These are phyloP conservation scores for Rhinolophus sinicus DNA, from an alignment of 2,113 vertebrate species.

Conservation along the genomic window DNA sequence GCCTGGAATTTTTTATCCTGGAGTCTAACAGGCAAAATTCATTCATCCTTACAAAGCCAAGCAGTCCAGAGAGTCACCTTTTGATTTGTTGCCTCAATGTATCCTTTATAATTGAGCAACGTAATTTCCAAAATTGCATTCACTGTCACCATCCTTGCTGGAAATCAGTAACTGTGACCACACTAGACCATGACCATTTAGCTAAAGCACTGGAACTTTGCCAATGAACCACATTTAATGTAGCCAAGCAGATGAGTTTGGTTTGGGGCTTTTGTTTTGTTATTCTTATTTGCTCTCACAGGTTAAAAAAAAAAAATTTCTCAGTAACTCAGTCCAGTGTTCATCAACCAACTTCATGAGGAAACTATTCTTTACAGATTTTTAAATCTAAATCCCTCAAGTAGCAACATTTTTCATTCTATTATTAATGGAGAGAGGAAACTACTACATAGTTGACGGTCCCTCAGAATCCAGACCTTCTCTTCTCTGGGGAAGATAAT, in stretches of 20 bases:
- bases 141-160: not conserved
- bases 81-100: not conserved
- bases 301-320: not conserved
- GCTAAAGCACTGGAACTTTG: conserved; percentile 23
- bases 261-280: not conserved
- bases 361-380: not conserved
- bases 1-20: not conserved
- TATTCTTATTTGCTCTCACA: not conserved
- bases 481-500: conserved; percentile 38
- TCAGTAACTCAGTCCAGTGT: conserved; percentile 19
- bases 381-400: conserved; percentile 39
- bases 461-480: not conserved
- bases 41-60: conserved; percentile 31
- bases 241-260: not conserved
- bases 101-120: conserved; percentile 6
- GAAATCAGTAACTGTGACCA: conserved; percentile 35
- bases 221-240: conserved; percentile 15
- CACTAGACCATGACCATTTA: conserved; percentile 18
- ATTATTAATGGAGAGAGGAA: conserved; percentile 25
- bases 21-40: conserved; percentile 13
- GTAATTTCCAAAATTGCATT: conserved; percentile 13
- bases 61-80: not conserved
- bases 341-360: conserved; percentile 29
- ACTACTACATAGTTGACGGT: not conserved
- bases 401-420: not conserved